phyloP scores from a whole-genome alignment of 2,797 vertebrate genomes.

The Atherinosoma microstoma region DNA sequence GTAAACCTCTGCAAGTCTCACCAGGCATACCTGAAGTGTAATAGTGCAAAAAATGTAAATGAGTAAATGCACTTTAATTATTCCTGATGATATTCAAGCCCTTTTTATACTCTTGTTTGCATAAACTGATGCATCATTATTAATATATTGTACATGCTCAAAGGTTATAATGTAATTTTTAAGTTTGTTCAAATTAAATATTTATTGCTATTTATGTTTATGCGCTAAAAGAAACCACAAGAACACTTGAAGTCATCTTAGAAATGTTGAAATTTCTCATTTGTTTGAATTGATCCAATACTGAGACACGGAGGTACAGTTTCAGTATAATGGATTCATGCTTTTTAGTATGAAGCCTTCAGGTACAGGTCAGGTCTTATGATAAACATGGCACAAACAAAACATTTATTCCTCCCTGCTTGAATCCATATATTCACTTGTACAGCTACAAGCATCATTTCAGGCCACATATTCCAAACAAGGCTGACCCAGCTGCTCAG shows the following conservation, averaged over 20 bases:
- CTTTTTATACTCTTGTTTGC: no score
- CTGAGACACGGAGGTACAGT: not conserved
- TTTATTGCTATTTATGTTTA: no score
- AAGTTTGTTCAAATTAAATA: no score
- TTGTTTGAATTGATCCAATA: not conserved
- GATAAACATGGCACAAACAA: not conserved
- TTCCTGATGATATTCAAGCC: no score
- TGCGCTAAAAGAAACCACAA: not conserved
- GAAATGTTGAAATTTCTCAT: not conserved
- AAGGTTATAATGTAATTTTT: no score
- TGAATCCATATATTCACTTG: not conserved
- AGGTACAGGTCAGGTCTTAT: not conserved
- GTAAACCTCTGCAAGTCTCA: no score
- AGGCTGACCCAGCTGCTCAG: constrained; percentile 59
- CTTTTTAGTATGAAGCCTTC: not conserved
- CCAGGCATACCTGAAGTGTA: no score
- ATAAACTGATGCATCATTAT: no score
- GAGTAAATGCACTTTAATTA: no score
- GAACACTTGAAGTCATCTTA: not conserved
- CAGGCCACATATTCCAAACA: constrained; percentile 39
- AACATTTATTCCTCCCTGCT: not conserved
- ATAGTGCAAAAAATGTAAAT: no score
- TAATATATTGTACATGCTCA: no score
- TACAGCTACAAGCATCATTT: constrained; percentile 7
- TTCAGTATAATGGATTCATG: not conserved